phyloP scores from a whole-genome alignment of 37 sponge, comb jelly and placozoan genomes.

The Axinella damicornis region DNA sequence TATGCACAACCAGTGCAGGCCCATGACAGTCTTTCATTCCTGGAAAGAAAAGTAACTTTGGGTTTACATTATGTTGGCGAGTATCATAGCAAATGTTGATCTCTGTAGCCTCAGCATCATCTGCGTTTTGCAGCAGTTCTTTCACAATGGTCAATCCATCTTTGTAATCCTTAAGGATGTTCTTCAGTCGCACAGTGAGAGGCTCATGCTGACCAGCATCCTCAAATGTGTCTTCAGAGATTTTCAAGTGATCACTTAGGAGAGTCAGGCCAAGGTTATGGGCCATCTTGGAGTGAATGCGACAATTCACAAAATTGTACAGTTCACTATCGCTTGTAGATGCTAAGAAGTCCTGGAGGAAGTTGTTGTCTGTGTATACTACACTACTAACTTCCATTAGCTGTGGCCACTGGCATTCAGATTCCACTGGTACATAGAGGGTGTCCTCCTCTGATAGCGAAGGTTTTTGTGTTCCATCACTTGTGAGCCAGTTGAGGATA shows the following conservation, averaged over 20 bases:
- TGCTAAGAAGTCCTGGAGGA: constrained; percentile 19
- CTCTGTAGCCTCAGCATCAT: constrained; percentile 77
- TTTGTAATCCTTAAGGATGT: constrained; percentile 67
- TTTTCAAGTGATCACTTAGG: constrained; percentile 16
- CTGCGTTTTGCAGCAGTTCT: constrained; percentile 76
- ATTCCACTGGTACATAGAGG: constrained; percentile 45
- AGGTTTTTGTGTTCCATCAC: neutral
- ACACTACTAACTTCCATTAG: constrained; percentile 23
- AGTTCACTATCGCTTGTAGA: neutral
- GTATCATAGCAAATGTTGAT: constrained; percentile 62
- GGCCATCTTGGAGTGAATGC: constrained; percentile 9
- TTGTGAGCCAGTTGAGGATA: constrained; percentile 68
- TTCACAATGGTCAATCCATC: constrained; percentile 65
- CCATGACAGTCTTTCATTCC: constrained; percentile 58
- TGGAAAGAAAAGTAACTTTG: constrained; percentile 35
- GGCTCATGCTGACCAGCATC: constrained; percentile 70
- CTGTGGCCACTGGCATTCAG: constrained; percentile 23
- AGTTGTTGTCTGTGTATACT: constrained; percentile 56
- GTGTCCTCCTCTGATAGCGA: neutral
- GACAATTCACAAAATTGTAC: constrained; percentile 30
- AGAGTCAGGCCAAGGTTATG: constrained; percentile 3
- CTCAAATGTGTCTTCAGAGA: constrained; percentile 31
- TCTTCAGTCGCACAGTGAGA: constrained; percentile 48
- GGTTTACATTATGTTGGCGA: constrained; percentile 22
- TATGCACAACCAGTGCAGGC: constrained; percentile 61